Evolutionary conservation across 2,797 vertebrate genomes (phyloP), one percentile per base, ranked within the genome.

Genomic region (Avahi laniger): DNA sequence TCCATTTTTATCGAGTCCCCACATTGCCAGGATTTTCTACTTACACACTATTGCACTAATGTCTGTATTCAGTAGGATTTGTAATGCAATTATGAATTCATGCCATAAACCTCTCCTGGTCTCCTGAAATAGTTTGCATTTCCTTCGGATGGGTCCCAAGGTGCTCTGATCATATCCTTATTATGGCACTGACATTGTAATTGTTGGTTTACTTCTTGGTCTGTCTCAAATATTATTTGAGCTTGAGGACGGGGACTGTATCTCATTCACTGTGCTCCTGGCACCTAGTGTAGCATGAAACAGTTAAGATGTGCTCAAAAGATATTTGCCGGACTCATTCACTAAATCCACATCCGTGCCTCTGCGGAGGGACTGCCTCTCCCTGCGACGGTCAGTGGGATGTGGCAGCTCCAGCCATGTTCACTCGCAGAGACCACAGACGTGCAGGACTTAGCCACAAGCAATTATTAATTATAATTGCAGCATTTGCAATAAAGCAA

Each of bases 31-130:
- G 52, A 18, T 59, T 94, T 95, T 88, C 20, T 63, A 14, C 59
- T 30, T 73, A 73, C 12, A 72, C 22, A 30, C 5, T 22, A 41
- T 35, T 88, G 85, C 12, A 50, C 63, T 84, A 86, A 63, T 91
- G 52, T 33, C 41, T 48, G 18, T 83, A 72, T 54, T 93, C 88
- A 43, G 65, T 76, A 72, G 43, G 88, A 81, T 89, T 96, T 95
- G 86, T 76, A 84, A 78, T 69, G 46, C 79, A 93, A 89, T 95
- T 94, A 63, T 88, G 48, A 96, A 92, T 69, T 96, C 88, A 69
- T 52, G 59, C 61, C 38, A n/a, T 93, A 73, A 86, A 78, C 80
- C 65, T 80, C 76, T 83, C 28, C n/a, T 48, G 8, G 30, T 86
- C 57, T 79, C 88, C 33, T 43, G 50, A 70, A 92, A 87, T 85